Conservation (phyloP, 1,140 invertebrate genomes). For the Dufourea novaeangliae region DNA sequence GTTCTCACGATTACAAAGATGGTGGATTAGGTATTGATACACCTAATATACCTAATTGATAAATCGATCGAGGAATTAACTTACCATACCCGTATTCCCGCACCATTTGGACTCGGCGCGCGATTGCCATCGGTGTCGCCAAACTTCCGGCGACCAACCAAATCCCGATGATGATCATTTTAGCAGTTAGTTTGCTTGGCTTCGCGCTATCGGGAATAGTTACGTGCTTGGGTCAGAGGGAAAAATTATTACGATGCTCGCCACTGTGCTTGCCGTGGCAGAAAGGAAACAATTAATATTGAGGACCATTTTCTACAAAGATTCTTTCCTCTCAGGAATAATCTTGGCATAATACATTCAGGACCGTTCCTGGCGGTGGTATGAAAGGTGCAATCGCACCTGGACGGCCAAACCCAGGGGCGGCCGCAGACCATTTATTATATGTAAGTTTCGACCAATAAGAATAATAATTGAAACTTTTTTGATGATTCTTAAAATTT, state of each 20-base stretch:
- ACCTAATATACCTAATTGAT: not conserved
- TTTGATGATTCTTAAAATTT: too few relatives aligned
- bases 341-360: too few relatives aligned
- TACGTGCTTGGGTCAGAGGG: not conserved
- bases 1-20: too few relatives aligned
- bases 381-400: too few relatives aligned
- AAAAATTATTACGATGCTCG: not conserved
- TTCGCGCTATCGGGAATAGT: conserved; percentile 82
- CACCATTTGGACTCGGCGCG: conserved; percentile 83
- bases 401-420: too few relatives aligned
- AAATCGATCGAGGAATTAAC: conserved; percentile 4
- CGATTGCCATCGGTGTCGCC: conserved; percentile 86
- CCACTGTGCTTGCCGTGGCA: not conserved
- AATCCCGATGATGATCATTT: conserved; percentile 86
- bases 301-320: not conserved
- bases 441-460: too few relatives aligned
- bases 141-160: conserved; percentile 85
- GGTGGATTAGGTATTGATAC: too few relatives aligned
- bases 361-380: too few relatives aligned
- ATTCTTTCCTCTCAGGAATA: too few relatives aligned
- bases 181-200: conserved; percentile 86
- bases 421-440: too few relatives aligned
- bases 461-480: too few relatives aligned
- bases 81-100: conserved; percentile 66
- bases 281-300: not conserved